Conservation (phyloP, 2,797 vertebrate species). For the Pelodytes ibericus region DNA sequence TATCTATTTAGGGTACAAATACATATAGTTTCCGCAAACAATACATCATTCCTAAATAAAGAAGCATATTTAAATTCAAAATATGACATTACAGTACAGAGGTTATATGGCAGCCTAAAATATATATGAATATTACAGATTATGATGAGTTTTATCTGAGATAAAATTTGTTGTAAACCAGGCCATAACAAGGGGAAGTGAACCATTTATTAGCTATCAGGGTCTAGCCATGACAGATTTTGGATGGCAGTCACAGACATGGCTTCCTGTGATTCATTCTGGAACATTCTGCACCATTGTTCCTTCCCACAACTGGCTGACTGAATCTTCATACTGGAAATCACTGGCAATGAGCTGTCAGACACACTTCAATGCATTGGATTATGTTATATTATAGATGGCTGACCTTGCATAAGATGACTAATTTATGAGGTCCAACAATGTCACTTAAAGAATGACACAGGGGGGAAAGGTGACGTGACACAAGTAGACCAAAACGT, state of each 20-base stretch:
- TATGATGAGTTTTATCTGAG: too few species aligned
- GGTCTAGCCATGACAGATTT: constrained; percentile 6
- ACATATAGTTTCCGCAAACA: too few species aligned
- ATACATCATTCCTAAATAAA: too few species aligned
- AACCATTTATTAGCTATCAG: too few species aligned
- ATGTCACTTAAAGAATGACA: constrained; percentile 14
- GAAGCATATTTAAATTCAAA: too few species aligned
- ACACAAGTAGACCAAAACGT: background rate
- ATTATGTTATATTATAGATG: constrained; percentile 13
- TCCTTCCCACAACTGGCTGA: constrained; percentile 19
- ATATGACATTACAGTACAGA: too few species aligned
- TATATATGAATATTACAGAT: too few species aligned
- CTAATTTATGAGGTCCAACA: constrained; percentile 17
- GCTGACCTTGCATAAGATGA: constrained; percentile 35
- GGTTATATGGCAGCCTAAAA: too few species aligned
- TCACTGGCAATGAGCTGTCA: background rate
- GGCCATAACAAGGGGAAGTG: too few species aligned
- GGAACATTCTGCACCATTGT: constrained; percentile 15
- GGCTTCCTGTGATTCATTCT: constrained; percentile 30
- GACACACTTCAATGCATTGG: constrained; percentile 6
- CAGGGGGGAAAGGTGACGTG: constrained; percentile 3
- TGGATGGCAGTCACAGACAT: constrained; percentile 5
- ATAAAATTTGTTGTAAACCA: too few species aligned
- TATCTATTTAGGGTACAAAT: too few species aligned
- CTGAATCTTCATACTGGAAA: constrained; percentile 6